Percentiles rank a stretch among this genome's conserved stretches.
These are phyloP conservation scores for Carassius auratus DNA, from an alignment of 2,113 vertebrate genomes.

Conservation along the genomic window DNA sequence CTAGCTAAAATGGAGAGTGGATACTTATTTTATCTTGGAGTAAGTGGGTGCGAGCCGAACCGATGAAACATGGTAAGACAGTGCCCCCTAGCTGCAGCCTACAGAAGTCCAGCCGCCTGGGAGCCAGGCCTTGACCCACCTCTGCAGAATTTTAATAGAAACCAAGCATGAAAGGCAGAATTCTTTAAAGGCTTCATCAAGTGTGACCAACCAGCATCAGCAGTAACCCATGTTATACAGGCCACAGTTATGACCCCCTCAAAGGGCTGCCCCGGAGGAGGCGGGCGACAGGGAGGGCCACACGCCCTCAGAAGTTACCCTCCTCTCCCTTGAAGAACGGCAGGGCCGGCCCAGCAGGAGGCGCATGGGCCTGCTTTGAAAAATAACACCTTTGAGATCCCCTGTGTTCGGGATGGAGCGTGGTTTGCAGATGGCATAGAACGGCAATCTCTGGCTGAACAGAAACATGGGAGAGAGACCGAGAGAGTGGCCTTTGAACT, in stretches of 20 bases:
- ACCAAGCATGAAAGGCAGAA: slow-evolving; percentile 81
- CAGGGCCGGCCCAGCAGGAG: slow-evolving; percentile 88
- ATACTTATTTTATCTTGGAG: slow-evolving; percentile 36
- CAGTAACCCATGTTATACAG: slow-evolving; percentile 95
- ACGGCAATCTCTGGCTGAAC: slow-evolving; percentile 4
- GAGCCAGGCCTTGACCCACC: slow-evolving; percentile 67
- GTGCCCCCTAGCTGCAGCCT: slow-evolving; percentile 90
- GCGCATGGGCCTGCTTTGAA: slow-evolving; percentile 92
- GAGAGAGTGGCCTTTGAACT: slow-evolving; percentile 48
- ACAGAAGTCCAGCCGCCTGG: slow-evolving; percentile 58
- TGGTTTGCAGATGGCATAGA: slow-evolving; percentile 91
- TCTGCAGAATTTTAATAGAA: slow-evolving; percentile 80
- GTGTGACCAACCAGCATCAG: slow-evolving; percentile 85
- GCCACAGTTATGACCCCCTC: slow-evolving; percentile 90
- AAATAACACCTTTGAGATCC: slow-evolving; percentile 99
- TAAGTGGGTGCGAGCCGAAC: neutral
- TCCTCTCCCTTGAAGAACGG: slow-evolving; percentile 92
- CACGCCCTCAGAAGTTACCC: slow-evolving; percentile 94
- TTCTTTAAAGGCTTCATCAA: slow-evolving; percentile 92
- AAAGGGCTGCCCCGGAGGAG: slow-evolving; percentile 89
- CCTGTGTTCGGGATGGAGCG: slow-evolving; percentile 88
- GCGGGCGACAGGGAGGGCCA: slow-evolving; percentile 83
- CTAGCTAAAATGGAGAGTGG: slow-evolving; percentile 75
- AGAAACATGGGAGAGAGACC: slow-evolving; percentile 12
- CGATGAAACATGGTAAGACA: slow-evolving; percentile 77